A percentile compares a stretch with the other conserved stretches of the same genome.
These are phyloP conservation scores for Sebastes trivittatus DNA, from an alignment of 2,797 vertebrate genomes.

Conservation along the genomic window DNA sequence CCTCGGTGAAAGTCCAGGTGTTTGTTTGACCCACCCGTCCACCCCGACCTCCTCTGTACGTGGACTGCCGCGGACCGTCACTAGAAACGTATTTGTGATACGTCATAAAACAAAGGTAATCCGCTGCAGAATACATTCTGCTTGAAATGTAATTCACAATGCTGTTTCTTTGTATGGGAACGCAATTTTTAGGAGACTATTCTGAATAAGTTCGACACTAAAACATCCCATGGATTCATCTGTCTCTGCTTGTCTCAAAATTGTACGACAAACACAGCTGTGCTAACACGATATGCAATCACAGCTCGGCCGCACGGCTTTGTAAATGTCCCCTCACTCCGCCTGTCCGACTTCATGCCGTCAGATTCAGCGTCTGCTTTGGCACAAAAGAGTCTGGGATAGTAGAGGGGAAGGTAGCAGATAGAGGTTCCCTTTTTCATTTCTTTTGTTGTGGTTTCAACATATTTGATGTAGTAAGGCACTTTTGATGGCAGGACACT, in stretches of 20 bases:
- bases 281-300: conserved; percentile 14
- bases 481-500: background rate
- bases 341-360: background rate
- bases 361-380: conserved; percentile 15
- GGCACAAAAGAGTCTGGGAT: background rate
- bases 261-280: conserved; percentile 34
- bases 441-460: background rate
- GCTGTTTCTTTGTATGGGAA: background rate
- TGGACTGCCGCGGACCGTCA: too few relatives aligned
- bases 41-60: too few relatives aligned
- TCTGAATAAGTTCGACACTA: background rate
- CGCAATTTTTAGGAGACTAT: background rate
- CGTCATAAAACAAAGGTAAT: too few relatives aligned
- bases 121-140: background rate
- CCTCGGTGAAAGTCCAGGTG: too few relatives aligned
- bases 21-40: too few relatives aligned
- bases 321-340: conserved; percentile 11
- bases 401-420: background rate
- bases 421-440: background rate
- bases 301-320: background rate
- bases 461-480: background rate
- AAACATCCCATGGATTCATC: background rate
- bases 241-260: background rate
- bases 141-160: background rate
- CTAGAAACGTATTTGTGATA: too few relatives aligned